Evolutionary conservation across 2,113 vertebrate species (phyloP), one percentile per base, ranked within the genome.

Genomic region (Euleptes europaea): DNA sequence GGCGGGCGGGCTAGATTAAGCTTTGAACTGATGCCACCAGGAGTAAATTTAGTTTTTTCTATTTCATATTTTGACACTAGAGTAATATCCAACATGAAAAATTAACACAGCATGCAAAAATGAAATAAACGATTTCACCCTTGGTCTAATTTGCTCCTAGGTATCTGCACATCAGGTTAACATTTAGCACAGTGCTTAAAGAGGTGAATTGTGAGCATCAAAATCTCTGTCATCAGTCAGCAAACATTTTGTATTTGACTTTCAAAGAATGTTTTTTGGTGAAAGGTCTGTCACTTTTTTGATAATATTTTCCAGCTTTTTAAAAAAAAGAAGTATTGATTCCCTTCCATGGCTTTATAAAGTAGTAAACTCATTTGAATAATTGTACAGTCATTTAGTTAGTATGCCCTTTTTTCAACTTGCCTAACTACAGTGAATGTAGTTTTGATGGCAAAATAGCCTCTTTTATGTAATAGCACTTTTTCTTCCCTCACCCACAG

Each of bases 361-460:
- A 95, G 89, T 92, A 93, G 84, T 1, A 86, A 93, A 72, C 89
- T 96, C 81, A 96, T 96, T 95, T 97, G 95, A 97, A 96, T 96
- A 96, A 97, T 95, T 95, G 93, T 95, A 95, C 92, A 95, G 95
- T 96, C 95, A 96, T 96, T 96, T 95, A 96, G 94, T 95, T 96
- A 97, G 96, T 94, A 92, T 92, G 92, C 93, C 96, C 95, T 95
- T 95, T 69, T 94, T 95, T 73, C 94, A 96, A 96, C 93, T 95
- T 95, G 82, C 94, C 92, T 96, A 96, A 94, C 65, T 93, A 92
- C 31, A 11, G 92, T 82, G 82, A 95, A 94, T 90, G 94, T 89
- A 92, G 94, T 93, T 96, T 95, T 96, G 96, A 96, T 96, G 94
- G 92, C 93, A 95, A 97, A 96, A 97, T 94, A 96, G 81, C 88